A percentile compares a stretch with the other conserved stretches of the same genome.
phyloP scores from a whole-genome alignment of 2,888 invertebrate genomes.

The Reticulitermes lucifugus region DNA sequence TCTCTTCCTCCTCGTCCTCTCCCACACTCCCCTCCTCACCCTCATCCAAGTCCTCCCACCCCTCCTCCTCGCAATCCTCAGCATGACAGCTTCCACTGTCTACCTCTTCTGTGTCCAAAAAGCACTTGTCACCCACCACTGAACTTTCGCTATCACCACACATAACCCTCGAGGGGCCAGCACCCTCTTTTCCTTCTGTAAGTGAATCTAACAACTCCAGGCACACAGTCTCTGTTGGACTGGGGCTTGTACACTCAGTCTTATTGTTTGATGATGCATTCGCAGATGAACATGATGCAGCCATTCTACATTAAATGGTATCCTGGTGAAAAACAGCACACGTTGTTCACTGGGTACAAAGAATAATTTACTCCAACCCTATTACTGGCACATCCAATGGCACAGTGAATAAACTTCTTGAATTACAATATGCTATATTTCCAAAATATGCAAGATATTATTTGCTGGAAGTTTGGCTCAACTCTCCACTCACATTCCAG shows the following conservation, averaged over 20 bases:
- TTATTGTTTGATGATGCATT: slow-evolving; percentile 59
- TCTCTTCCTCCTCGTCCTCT: slow-evolving; percentile 46
- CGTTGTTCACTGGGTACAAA: not conserved
- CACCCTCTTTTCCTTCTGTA: slow-evolving; percentile 43
- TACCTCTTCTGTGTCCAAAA: slow-evolving; percentile 44
- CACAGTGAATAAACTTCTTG: too few species aligned
- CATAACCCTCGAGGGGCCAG: slow-evolving; percentile 50
- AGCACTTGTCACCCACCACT: slow-evolving; percentile 34
- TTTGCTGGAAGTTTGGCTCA: too few species aligned
- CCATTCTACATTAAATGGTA: slow-evolving; percentile 61
- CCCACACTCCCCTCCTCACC: slow-evolving; percentile 58
- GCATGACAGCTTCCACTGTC: slow-evolving; percentile 46
- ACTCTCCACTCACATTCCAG: too few species aligned
- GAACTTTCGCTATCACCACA: slow-evolving; percentile 35
- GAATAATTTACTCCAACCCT: not conserved
- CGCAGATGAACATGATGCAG: slow-evolving; percentile 63
- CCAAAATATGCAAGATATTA: too few species aligned
- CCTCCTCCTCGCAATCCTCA: slow-evolving; percentile 55
- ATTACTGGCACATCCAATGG: too few species aligned
- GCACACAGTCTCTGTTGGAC: slow-evolving; percentile 63
- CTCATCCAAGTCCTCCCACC: slow-evolving; percentile 63
- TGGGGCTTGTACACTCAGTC: slow-evolving; percentile 63
- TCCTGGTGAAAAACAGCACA: slow-evolving; percentile 27
- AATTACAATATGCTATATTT: too few species aligned
- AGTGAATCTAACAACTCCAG: slow-evolving; percentile 56